Base-by-base conservation (phyloP, 37 sponge, comb jelly and placozoan species). In the Amphimedon queenslandica region DNA sequence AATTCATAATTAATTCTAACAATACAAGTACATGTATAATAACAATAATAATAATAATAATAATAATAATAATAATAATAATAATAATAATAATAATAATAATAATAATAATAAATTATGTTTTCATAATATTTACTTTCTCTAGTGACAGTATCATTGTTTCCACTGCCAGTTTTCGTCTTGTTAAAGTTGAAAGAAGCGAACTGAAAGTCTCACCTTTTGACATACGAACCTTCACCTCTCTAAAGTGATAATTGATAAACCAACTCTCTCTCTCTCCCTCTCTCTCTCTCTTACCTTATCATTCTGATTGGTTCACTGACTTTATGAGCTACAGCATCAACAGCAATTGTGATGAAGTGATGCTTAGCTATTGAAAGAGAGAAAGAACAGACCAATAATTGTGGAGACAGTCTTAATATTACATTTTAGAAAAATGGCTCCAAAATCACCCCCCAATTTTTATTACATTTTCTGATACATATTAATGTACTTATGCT, bases 261-360 rank as follows among this genome's bases (percentile, higher is more conserved):
- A 42, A 25, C 2, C 37, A 53, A 3, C 10, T 4, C 37, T 5
- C 3, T 55, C 3, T 31, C 61, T 56, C n/a, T 31, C 63, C 34
- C 23, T 5, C 36, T 5, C 33, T 40, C 21, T 30, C 23, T 60
- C n/a, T n/a, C 66, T 41, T 31, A 91, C 92, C 92, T 83, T 16
- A 77, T 63, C 57, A 91, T 82, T 66, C 92, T 77, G 27, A 91
- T 72, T 25, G 83, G 92, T 43, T 86, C 88, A 76, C 71, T 63
- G n/a, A 91, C 73, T 31, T 40, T 11, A 28, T 82, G 72, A 43
- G 86, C 55, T 10, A 91, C 72, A 37, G 86, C 41, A 71, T 91
- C 87, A 71, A 76, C 84, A 38, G 92, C 92, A 57, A 91, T 57
- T 32, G 92, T 91, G 55, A 86, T 57, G 35, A 69, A 79, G 58